Base-by-base conservation (phyloP, 2,888 invertebrate genomes). In the Barypeithes pellucidus region DNA sequence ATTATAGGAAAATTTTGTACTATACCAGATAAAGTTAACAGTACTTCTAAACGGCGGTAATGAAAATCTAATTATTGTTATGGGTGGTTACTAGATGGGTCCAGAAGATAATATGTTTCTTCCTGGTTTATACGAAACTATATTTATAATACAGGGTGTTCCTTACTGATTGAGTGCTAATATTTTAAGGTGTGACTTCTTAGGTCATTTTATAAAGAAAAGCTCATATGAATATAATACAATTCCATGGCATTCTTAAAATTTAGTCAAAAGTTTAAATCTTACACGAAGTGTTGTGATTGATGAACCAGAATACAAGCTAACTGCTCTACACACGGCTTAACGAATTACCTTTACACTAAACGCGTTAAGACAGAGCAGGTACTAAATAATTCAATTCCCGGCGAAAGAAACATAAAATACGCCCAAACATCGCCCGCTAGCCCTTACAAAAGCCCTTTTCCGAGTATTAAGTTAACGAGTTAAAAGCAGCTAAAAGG, bases 401-500 rank as follows among this genome's bases (percentile, higher is more conserved):
- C 16, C 16, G 9, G 54, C 54, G n/a, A 57, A 57, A 57, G 54
- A 57, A 57, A 33, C 54, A 57, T 57, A 57, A 57, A 57, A 57
- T 57, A 33, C 33, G 33, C 33, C 33, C 29, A 57, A 57, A 57
- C 54, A 16, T 2, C 33, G 54, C 54, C 54, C 54, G 54, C 29
- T 52, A 33, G 54, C 33, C 54, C 33, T 57, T 18, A 33, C 33
- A 57, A 57, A 57, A 57, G 33, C 18, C 54, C 33, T 57, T 57
- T 29, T 57, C 16, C 33, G 54, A 33, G 33, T 33, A 57, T 57
- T 57, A 57, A 57, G 33, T 57, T 57, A 57, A 57, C 54, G 54
- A 57, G 54, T 57, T 57, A 57, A 57, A 57, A 57, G 54, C 54
- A 57, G 54, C 33, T 57, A 57, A 57, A 54, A 57, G 54, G 54